Evolutionary conservation across 1,140 invertebrate species (phyloP).

Genomic region (Lordiphosa stackelbergi): DNA sequence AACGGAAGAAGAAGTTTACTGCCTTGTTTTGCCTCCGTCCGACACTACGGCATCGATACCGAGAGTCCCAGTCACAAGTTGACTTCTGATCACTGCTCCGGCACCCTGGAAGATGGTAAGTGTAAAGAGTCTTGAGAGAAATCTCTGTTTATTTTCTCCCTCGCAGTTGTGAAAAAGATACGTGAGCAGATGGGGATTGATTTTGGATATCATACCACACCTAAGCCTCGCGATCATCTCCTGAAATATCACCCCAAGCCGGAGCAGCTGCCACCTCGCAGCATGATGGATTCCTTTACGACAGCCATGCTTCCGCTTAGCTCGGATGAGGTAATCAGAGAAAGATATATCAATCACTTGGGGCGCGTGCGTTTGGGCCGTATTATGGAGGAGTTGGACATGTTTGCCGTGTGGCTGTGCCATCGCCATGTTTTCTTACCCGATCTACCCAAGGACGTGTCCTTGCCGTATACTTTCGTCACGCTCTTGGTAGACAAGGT

Average conservation of each 20-base stretch:
- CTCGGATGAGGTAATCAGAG: conserved; percentile 79
- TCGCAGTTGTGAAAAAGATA: conserved; percentile 44
- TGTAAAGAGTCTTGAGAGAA: neutral
- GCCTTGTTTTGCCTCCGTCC: neutral
- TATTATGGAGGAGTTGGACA: conserved; percentile 88
- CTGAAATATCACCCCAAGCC: conserved; percentile 57
- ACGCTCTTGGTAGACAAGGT: conserved; percentile 87
- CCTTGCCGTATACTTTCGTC: conserved; percentile 84
- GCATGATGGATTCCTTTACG: conserved; percentile 83
- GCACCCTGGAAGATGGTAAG: conserved; percentile 35
- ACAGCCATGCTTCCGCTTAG: conserved; percentile 83
- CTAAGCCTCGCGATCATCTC: conserved; percentile 61
- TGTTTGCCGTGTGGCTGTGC: conserved; percentile 84
- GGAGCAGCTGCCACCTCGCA: conserved; percentile 77
- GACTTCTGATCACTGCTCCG: conserved; percentile 30
- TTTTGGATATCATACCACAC: conserved; percentile 51
- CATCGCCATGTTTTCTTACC: conserved; percentile 84
- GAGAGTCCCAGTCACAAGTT: conserved; percentile 2
- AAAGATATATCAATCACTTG: conserved; percentile 83
- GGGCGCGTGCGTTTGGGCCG: conserved; percentile 84
- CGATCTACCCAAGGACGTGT: conserved; percentile 76
- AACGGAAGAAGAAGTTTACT: neutral
- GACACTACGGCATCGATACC: neutral
- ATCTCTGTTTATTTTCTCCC: neutral
- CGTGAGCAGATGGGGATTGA: conserved; percentile 49